Evolutionary conservation across 2,888 invertebrate genomes (phyloP), one percentile per base, ranked within the genome.

Genomic region (Drosophila leonis): DNA sequence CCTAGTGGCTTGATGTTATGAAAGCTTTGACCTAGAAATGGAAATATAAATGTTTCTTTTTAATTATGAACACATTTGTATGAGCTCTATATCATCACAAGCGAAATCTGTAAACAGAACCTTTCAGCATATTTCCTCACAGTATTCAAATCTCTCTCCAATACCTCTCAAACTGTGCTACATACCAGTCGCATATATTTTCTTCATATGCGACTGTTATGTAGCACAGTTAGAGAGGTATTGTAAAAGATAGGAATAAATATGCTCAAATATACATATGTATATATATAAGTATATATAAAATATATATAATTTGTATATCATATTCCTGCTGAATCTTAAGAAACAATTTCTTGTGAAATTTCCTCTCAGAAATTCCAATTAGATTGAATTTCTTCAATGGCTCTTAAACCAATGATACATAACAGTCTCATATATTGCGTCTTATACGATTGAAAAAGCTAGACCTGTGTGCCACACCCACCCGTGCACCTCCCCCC

Each of bases 401-500:
- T 62, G 57, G n/a, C 41, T 51, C 44, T 57, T 15, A 56, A 78
- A 69, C 60, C 66, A 6, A 65, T 59, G 8, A 0, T 13, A 18
- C 52, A 35, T 61, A 62, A 27, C 18, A 35, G 15, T 44, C 18
- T 9, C 62, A 24, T 9, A 70, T 33, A 56, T 55, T 70, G 51
- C 51, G 71, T 41, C 69, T 63, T 81, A 78, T 64, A 62, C 49
- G n/a, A 27, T 66, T 57, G n/a, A 27, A 44, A 13, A 12, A 31
- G 29, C 12, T 18, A 12, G 12, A 49, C 31, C 18, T 31, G 0
- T 0, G 29, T 18, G 49, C 31, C 12, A 31, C 31, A n/a, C 49
- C 49, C 29, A 18, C 20, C 15, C 52, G n/a, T 0, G 37, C 13
- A 35, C 48, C 35, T 56, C n/a, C 31, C 44, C 24, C 41, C 13